These are phyloP conservation scores for Heterodera carotae DNA, from an alignment of 1,140 invertebrate genomes.

Conservation along the genomic window DNA sequence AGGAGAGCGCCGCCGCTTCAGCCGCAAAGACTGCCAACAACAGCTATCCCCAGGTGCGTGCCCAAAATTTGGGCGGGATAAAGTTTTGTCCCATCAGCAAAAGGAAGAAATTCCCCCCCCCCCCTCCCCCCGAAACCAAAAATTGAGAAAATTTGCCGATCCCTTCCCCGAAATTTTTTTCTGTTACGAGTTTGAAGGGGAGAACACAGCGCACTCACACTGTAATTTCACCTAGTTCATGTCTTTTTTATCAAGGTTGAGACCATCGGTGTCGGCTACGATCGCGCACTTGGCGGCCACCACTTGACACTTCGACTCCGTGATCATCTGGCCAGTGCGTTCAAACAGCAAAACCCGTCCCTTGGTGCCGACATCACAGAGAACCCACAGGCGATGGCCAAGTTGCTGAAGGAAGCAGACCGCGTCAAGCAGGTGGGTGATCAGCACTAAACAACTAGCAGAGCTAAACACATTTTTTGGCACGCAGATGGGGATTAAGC, in stretches of 20 bases:
- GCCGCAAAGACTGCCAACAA: too few species aligned
- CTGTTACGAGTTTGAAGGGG: too few species aligned
- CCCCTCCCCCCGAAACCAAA: too few species aligned
- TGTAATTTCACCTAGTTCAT: too few species aligned
- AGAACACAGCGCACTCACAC: too few species aligned
- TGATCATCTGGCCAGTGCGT: conserved; percentile 82
- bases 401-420: conserved; percentile 93
- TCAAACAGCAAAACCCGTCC: conserved; percentile 77
- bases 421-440: conserved; percentile 78
- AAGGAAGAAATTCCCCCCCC: too few species aligned
- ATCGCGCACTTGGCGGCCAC: conserved; percentile 85
- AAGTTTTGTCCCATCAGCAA: too few species aligned
- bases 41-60: conserved; percentile 70
- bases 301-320: conserved; percentile 87
- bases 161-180: too few species aligned
- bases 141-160: too few species aligned
- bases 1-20: not conserved
- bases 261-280: conserved; percentile 84
- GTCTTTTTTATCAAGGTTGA: conserved; percentile 68
- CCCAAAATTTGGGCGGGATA: too few species aligned
- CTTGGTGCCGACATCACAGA: conserved; percentile 52
- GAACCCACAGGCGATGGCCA: conserved; percentile 86
- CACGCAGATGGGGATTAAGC: not conserved
- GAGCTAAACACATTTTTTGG: not conserved
- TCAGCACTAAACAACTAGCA: not conserved